Evolutionary conservation across 2,797 vertebrate genomes (phyloP).

Genomic region (Alca torda): DNA sequence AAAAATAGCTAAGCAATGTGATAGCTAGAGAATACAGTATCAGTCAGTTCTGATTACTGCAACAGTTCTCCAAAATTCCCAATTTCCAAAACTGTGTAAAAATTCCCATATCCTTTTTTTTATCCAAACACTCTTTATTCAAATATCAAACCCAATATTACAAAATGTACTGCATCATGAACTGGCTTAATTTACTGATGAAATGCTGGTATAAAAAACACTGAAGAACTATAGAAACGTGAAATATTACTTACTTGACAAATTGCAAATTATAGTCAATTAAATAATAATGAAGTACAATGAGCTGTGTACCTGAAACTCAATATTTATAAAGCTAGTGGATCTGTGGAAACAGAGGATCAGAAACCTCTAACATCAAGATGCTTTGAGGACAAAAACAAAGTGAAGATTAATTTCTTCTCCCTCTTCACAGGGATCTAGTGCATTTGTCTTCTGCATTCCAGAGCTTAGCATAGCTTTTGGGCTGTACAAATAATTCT

Average conservation of each 20-base stretch:
- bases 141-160: not conserved
- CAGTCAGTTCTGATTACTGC: not conserved
- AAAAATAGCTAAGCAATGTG: not conserved
- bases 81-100: constrained; percentile 11
- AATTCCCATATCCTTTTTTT: not conserved
- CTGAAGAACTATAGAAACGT: not conserved
- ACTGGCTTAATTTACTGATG: not conserved
- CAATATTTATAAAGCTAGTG: not conserved
- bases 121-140: not conserved
- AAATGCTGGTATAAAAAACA: not conserved
- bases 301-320: not conserved
- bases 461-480: not conserved
- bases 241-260: not conserved
- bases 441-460: not conserved
- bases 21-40: not conserved
- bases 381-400: not conserved
- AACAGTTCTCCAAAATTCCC: not conserved
- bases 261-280: not conserved
- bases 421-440: not conserved
- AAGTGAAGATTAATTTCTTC: not conserved
- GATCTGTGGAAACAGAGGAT: not conserved
- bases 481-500: not conserved
- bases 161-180: not conserved
- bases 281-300: not conserved
- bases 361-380: not conserved